A percentile compares a stretch with the other conserved stretches of the same genome.
Conservation (phyloP, 2,113 vertebrate genomes). For the Centropus unirufus region DNA sequence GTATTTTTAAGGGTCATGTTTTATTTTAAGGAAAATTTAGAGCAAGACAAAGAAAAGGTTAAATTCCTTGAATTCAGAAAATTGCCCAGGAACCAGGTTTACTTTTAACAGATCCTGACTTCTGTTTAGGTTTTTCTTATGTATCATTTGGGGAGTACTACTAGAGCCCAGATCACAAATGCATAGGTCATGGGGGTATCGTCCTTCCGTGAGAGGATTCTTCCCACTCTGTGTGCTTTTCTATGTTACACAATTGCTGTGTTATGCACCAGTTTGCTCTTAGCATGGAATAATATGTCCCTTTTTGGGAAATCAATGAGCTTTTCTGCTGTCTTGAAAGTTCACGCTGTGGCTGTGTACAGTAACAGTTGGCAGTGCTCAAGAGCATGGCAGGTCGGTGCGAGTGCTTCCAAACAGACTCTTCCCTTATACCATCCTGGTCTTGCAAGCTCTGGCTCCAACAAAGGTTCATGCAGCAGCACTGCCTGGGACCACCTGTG, state of each 20-base stretch:
- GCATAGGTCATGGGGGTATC: background rate
- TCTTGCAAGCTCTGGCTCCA: background rate
- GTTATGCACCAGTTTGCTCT: background rate
- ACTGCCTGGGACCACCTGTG: background rate
- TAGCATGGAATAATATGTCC: background rate
- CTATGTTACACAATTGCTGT: background rate
- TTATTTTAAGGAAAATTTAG: background rate
- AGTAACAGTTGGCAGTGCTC: background rate
- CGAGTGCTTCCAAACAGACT: background rate
- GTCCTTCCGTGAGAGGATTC: background rate
- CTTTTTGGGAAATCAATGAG: background rate
- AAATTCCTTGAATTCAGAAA: background rate
- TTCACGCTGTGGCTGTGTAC: background rate
- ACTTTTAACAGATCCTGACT: background rate
- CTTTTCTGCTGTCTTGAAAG: background rate
- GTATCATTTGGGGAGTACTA: background rate
- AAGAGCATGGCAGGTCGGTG: rapidly evolving
- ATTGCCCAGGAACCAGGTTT: background rate
- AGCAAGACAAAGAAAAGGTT: background rate
- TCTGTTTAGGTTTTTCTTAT: background rate
- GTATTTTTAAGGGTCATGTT: background rate
- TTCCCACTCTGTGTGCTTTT: background rate
- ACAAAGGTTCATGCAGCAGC: rapidly evolving
- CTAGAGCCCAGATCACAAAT: background rate
- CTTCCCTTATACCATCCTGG: background rate